Base-by-base conservation (phyloP, 2,797 vertebrate species). In the Poeciliopsis infans region DNA sequence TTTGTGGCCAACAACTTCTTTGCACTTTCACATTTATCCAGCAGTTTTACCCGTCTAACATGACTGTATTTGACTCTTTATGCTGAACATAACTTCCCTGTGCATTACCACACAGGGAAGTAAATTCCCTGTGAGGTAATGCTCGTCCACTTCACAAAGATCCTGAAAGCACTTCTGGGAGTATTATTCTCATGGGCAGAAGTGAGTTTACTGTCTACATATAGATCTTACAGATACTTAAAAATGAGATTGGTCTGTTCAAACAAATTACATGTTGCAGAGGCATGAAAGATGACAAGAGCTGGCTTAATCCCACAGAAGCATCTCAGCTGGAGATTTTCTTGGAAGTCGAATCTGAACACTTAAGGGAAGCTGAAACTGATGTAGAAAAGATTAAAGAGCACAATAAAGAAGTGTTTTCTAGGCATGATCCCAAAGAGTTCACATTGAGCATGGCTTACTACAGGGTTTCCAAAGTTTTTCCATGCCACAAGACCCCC, bases 221-320 rank as follows among this genome's bases (percentile, higher is more conserved):
- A 36, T 31, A 31, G n/a, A 79, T 80, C 79, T 88, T 84, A 33
- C 64, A 45, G 71, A 61, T 80, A 88, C 88, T 87, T 79, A 68
- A 86, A 90, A 89, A 74, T 55, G 89, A 92, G 76, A 76, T 36
- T 43, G 51, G 75, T 82, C 90, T 86, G 87, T 91, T 78, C 87
- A 93, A 25, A 53, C 25, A 93, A 94, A 92, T 93, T 84, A 95
- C 87, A 90, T 86, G 70, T 74, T 82, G 75, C 28, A 72, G 59
- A 80, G 74, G 81, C 75, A 80, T 69, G 78, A 43, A 70, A 46
- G 71, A 84, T 92, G 83, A 84, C 80, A 75, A 76, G 82, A 85
- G 85, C 66, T 53, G 72, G 78, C 84, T 86, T 80, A 83, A 91
- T 89, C 76, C 86, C 75, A 74, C 2, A n/a, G 79, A 74, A 36